Evolutionary conservation across 2,113 vertebrate species (phyloP).

Genomic region (Anguilla rostrata): DNA sequence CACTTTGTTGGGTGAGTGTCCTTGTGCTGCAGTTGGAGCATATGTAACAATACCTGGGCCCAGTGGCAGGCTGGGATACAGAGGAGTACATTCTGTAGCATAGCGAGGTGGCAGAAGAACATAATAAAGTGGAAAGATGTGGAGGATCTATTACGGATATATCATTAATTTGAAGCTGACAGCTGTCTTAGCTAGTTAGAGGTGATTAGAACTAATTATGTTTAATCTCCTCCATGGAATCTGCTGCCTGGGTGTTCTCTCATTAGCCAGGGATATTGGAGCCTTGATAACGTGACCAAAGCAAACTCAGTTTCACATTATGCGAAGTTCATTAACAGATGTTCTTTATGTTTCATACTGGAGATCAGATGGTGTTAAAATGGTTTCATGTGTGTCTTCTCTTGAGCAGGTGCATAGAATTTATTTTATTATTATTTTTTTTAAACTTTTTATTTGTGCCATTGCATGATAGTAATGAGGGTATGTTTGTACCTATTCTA

Average conservation of each 20-base stretch:
- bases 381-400: not conserved
- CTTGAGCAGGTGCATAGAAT: not conserved
- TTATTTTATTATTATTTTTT: not conserved
- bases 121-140: slow-evolving; percentile 7
- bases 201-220: slow-evolving; percentile 47
- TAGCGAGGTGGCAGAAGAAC: not conserved
- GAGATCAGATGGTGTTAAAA: not conserved
- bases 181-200: slow-evolving; percentile 42
- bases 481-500: not conserved
- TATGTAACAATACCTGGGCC: slow-evolving; percentile 20
- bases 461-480: not conserved
- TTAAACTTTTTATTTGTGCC: too few relatives aligned
- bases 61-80: not conserved
- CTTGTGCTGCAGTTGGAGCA: slow-evolving; percentile 25
- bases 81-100: not conserved
- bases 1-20: slow-evolving; percentile 27
- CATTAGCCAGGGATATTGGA: slow-evolving; percentile 33
- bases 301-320: slow-evolving; percentile 29
- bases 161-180: slow-evolving; percentile 39
- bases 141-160: slow-evolving; percentile 39
- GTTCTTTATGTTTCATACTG: not conserved
- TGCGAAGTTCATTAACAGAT: slow-evolving; percentile 41
- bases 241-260: slow-evolving; percentile 11
- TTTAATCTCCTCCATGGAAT: slow-evolving; percentile 44
- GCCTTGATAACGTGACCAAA: slow-evolving; percentile 39